Evolutionary conservation across 2,113 vertebrate genomes (phyloP).

Genomic region (Austrofundulus limnaeus): DNA sequence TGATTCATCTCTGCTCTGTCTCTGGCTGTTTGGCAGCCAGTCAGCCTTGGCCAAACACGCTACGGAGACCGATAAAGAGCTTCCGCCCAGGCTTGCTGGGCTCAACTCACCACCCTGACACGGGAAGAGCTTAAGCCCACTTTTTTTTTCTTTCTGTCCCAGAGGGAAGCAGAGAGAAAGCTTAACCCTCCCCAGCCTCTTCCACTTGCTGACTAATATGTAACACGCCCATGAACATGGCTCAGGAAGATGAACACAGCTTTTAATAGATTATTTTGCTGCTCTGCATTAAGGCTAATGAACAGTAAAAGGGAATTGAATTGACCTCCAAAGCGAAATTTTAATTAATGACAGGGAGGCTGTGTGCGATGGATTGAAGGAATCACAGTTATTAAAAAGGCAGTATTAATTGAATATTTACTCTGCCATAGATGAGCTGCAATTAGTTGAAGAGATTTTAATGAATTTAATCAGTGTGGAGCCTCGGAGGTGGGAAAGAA

Average conservation of each 20-base stretch:
- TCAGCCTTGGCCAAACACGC: constrained; percentile 68
- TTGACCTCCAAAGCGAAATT: constrained; percentile 77
- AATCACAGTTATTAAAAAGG: constrained; percentile 75
- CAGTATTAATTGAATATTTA: constrained; percentile 79
- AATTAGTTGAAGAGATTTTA: constrained; percentile 74
- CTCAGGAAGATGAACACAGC: constrained; percentile 15
- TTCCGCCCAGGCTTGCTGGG: constrained; percentile 25
- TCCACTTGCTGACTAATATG: neutral
- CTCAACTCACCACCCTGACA: constrained; percentile 39
- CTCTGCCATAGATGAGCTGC: constrained; percentile 72
- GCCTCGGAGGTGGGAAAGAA: constrained; percentile 30
- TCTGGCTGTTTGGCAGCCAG: constrained; percentile 70
- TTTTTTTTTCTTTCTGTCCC: constrained; percentile 22
- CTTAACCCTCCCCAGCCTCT: constrained; percentile 31
- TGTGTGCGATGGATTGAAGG: constrained; percentile 54
- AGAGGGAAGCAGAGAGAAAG: constrained; percentile 27
- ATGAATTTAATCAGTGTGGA: constrained; percentile 69
- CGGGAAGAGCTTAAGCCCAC: constrained; percentile 32
- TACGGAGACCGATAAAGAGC: constrained; percentile 55
- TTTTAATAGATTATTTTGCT: constrained; percentile 45
- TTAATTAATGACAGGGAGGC: constrained; percentile 71
- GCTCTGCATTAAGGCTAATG: constrained; percentile 58
- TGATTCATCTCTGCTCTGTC: constrained; percentile 68
- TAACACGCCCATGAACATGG: neutral
- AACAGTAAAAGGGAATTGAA: constrained; percentile 77